phyloP scores from a whole-genome alignment of 2,113 vertebrate genomes.

The Callorhinus ursinus region DNA sequence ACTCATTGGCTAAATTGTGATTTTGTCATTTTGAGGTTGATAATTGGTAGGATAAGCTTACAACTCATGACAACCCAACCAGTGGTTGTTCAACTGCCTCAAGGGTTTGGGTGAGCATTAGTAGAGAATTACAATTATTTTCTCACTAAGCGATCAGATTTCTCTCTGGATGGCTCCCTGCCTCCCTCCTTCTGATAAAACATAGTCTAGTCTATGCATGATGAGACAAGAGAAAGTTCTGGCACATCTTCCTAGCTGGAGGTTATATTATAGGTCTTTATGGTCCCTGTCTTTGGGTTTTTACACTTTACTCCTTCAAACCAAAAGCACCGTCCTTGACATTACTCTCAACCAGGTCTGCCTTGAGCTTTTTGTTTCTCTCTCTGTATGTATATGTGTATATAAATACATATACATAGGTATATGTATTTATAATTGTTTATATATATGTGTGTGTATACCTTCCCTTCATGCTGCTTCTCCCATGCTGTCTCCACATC shows the following conservation, averaged over 20 bases:
- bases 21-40: constrained; percentile 79
- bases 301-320: background rate
- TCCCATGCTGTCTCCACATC: background rate
- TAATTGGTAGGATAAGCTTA: constrained; percentile 75
- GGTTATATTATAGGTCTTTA: background rate
- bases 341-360: background rate
- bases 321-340: background rate
- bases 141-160: constrained; percentile 15
- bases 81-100: constrained; percentile 54
- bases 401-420: background rate
- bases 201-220: background rate
- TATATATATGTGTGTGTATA: background rate
- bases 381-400: background rate
- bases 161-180: background rate
- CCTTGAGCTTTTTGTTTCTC: background rate
- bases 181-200: background rate
- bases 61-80: constrained; percentile 21
- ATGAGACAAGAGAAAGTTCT: background rate
- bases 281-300: background rate
- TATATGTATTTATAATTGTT: background rate
- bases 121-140: constrained; percentile 68
- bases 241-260: background rate
- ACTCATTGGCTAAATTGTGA: constrained; percentile 78
- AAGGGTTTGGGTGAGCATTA: background rate
- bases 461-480: background rate